Evolutionary conservation across 1,140 invertebrate genomes (phyloP), one percentile per base, ranked within the genome.

Genomic region (Nilaparvata lugens): DNA sequence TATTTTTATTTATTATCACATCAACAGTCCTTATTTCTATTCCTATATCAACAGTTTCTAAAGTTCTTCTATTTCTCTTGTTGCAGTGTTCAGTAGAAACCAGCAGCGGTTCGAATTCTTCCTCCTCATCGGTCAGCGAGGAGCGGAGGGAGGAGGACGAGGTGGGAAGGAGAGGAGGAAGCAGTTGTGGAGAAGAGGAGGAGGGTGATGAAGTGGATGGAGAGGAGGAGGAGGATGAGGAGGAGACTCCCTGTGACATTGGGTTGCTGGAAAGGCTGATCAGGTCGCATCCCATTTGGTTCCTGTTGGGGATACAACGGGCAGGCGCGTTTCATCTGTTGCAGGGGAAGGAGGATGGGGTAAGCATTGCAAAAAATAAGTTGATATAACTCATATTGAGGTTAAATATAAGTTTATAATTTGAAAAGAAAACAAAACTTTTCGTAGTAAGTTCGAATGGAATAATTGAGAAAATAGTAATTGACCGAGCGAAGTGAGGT

Each of bases 261-360:
- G 86, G 86, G 14, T 74, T 93, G 53, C 76, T 93, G 66, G 93
- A 97, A 74, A 79, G 93, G 43, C 81, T 97, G 58, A 87, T 93
- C 65, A 82, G 91, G 52, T 92, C 89, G 25, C 91, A 95, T 78
- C 90, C 93, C 16, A 91, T 97, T 65, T 97, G 95, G 95, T 96
- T 93, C 74, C 79, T 97, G 35, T 89, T 93, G 0, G 89, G 91
- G n/a, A 90, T 96, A 19, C 91, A 95, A 69, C 80, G 94, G 54
- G 88, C 89, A 55, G 93, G 91, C 0, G 92, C 92, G 28, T 91
- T 94, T 61, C 93, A 96, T 76, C 79, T 96, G 59, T 82, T 97
- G 11, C 91, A 95, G 75, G 89, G 91, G 68, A 92, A 94, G 73
- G 90, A 93, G 70, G 87, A 92, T 74, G 91, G 93, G 80, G 90